Conservation (phyloP, 2,888 invertebrate genomes). For the Amphiduros pacificus region DNA sequence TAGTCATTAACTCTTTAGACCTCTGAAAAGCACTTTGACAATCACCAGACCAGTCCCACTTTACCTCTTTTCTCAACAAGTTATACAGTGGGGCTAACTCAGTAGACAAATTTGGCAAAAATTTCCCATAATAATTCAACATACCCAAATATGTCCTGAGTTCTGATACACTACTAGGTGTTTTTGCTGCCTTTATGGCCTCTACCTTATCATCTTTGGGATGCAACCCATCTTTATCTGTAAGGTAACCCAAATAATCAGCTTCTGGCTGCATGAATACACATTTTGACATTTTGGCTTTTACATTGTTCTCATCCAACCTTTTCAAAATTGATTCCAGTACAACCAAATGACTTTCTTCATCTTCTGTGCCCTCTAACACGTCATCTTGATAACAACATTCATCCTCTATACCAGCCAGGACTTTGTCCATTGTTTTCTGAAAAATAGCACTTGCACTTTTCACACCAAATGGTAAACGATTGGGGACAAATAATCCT, state of each 20-base stretch:
- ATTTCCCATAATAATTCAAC: not conserved
- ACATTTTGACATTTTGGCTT: not conserved
- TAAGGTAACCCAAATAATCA: not conserved
- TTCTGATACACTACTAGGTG: not conserved
- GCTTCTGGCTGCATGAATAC: not conserved
- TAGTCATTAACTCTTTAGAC: constrained; percentile 26
- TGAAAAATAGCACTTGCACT: not conserved
- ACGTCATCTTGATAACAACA: not conserved
- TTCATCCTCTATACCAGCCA: not conserved
- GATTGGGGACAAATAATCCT: not conserved
- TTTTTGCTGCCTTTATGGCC: not conserved
- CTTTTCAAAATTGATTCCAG: not conserved
- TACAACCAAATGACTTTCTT: not conserved
- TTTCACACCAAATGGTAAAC: not conserved
- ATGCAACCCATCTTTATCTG: not conserved
- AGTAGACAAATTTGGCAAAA: not conserved
- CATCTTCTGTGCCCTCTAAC: not conserved
- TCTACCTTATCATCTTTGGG: not conserved
- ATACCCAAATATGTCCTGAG: not conserved
- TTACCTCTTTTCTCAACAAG: not conserved
- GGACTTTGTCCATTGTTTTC: not conserved
- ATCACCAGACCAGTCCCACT: not conserved
- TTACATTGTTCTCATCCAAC: not conserved
- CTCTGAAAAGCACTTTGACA: not conserved
- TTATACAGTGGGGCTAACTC: not conserved